Percentiles rank a stretch among this genome's conserved stretches.
Evolutionary conservation across 53 echinoderm and acorn worm genomes (phyloP).

Genomic region (Patiria pectinifera): DNA sequence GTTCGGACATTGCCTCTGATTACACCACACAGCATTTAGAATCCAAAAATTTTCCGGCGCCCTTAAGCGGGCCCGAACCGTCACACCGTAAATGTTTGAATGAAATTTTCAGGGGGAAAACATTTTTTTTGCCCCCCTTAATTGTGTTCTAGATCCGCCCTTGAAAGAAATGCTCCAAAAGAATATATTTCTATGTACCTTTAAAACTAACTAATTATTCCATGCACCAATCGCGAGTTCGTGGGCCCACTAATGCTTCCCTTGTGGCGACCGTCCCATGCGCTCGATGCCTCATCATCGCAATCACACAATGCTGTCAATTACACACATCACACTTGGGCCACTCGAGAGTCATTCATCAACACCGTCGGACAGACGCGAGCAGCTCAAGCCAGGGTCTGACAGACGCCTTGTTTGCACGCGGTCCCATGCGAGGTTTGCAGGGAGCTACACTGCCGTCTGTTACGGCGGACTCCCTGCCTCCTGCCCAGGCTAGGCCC

Average conservation of each 20-base stretch:
- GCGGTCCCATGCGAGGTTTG: slow-evolving; percentile 7
- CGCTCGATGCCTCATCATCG: not conserved
- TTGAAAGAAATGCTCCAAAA: too few species aligned
- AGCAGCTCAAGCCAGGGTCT: not conserved
- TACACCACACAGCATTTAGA: too few species aligned
- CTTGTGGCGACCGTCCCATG: not conserved
- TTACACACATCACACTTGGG: slow-evolving; percentile 19
- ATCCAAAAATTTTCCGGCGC: too few species aligned
- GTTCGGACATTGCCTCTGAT: too few species aligned
- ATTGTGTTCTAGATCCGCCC: too few species aligned
- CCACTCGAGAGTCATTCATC: slow-evolving; percentile 11
- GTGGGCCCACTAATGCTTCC: not conserved
- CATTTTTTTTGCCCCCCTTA: too few species aligned
- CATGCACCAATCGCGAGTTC: too few species aligned
- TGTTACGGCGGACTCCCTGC: not conserved
- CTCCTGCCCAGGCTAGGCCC: not conserved
- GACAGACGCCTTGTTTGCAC: slow-evolving; percentile 45
- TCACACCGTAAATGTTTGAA: too few species aligned
- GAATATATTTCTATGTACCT: too few species aligned
- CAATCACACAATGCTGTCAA: slow-evolving; percentile 5
- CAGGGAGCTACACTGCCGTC: not conserved
- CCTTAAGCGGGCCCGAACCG: too few species aligned
- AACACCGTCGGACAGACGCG: slow-evolving; percentile 23
- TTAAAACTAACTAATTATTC: too few species aligned
- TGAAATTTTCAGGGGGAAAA: too few species aligned